A percentile compares a stretch with the other conserved stretches of the same genome.
Evolutionary conservation across 1,140 invertebrate genomes (phyloP).

Genomic region (Drosophila ohnishii): DNA sequence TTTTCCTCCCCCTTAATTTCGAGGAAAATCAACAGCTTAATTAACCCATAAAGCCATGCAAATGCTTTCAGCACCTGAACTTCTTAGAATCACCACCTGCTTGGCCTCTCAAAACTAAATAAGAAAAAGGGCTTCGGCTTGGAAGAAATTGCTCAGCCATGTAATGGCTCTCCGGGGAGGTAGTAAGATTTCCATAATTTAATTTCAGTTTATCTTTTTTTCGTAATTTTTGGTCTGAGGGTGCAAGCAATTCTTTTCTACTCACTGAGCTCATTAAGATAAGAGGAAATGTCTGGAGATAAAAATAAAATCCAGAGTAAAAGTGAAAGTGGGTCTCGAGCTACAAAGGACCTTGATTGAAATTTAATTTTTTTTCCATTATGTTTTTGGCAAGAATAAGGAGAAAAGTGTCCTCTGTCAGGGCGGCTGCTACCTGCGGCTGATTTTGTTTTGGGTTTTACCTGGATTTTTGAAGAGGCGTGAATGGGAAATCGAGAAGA

Average conservation of each 20-base stretch:
- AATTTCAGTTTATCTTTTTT: conserved; percentile 2
- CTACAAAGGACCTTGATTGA: conserved; percentile 16
- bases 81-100: conserved; percentile 44
- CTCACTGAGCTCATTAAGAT: conserved; percentile 48
- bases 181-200: conserved; percentile 46
- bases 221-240: background rate
- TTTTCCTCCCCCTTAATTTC: background rate
- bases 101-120: background rate
- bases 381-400: conserved; percentile 2
- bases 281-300: conserved; percentile 16
- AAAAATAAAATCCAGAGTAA: conserved; percentile 11
- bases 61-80: conserved; percentile 42
- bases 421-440: conserved; percentile 8
- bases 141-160: conserved; percentile 37
- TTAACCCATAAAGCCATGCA: conserved; percentile 59
- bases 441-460: conserved; percentile 3
- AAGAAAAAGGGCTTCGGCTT: background rate
- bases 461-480: conserved; percentile 23
- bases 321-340: conserved; percentile 50
- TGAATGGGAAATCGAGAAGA: conserved; percentile 29
- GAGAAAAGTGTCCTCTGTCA: conserved; percentile 14
- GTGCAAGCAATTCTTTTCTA: conserved; percentile 7
- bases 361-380: conserved; percentile 11
- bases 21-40: conserved; percentile 56
- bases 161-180: conserved; percentile 35